Evolutionary conservation across 2,888 invertebrate species (phyloP).

Genomic region (Melieria picta): DNA sequence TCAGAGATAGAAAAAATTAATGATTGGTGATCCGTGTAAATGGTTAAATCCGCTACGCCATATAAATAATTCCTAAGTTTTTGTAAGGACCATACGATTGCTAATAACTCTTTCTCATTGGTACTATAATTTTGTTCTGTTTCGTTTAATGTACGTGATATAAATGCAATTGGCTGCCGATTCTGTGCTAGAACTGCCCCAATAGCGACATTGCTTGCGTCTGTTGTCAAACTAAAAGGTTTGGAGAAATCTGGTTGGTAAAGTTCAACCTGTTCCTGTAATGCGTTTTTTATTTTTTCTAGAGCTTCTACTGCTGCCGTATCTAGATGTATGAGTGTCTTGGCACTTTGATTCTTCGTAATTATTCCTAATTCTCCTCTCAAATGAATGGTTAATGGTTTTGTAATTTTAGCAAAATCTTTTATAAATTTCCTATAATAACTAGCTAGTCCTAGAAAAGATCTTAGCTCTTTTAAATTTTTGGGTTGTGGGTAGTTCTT

Average conservation of each 20-base stretch:
- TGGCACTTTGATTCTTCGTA: too few species aligned
- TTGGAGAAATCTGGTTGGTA: not conserved
- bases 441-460: not conserved
- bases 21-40: too few species aligned
- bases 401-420: too few species aligned
- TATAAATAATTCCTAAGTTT: constrained; percentile 15
- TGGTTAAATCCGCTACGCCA: too few species aligned
- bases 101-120: not conserved
- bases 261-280: too few species aligned
- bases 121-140: constrained; percentile 8
- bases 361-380: too few species aligned
- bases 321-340: too few species aligned
- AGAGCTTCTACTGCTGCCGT: not conserved
- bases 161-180: constrained; percentile 11
- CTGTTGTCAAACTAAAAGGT: constrained; percentile 9
- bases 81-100: constrained; percentile 15
- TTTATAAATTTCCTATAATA: too few species aligned
- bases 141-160: not conserved
- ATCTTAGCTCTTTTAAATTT: constrained; percentile 15
- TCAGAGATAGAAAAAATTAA: too few species aligned
- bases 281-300: too few species aligned
- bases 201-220: not conserved
- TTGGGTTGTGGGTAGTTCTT: too few species aligned
- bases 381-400: too few species aligned
- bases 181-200: not conserved